These are phyloP conservation scores for Pherbina coryleti DNA, from an alignment of 2,888 invertebrate species.

Conservation along the genomic window DNA sequence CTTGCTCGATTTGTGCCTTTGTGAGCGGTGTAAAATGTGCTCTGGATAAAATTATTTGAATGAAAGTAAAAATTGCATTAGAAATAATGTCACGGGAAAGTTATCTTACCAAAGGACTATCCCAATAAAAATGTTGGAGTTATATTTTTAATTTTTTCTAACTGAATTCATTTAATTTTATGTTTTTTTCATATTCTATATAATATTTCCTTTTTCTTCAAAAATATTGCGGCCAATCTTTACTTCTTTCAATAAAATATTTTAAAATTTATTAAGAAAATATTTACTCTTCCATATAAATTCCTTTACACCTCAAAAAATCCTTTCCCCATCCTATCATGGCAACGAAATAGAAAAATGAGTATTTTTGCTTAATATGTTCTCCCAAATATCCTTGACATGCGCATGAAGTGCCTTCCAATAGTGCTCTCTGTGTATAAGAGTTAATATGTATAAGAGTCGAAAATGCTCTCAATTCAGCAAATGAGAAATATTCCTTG, in stretches of 20 bases:
- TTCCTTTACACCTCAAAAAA: too few species aligned
- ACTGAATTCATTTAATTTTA: too few species aligned
- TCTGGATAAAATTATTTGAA: background rate
- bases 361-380: too few species aligned
- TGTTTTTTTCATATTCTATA: too few species aligned
- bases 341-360: too few species aligned
- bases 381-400: background rate
- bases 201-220: too few species aligned
- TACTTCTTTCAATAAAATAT: too few species aligned
- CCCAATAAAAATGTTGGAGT: background rate
- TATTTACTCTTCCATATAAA: too few species aligned
- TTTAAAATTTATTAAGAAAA: too few species aligned
- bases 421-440: background rate
- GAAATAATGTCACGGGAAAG: background rate
- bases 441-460: slow-evolving; percentile 2
- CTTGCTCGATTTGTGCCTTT: background rate
- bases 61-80: background rate
- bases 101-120: slow-evolving; percentile 16
- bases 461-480: slow-evolving; percentile 12
- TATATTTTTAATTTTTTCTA: background rate
- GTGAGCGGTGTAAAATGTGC: too few species aligned
- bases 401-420: background rate
- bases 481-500: background rate
- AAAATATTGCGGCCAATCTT: too few species aligned
- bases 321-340: too few species aligned